Conservation (phyloP, 1,140 invertebrate species). For the Oreohelix idahoensis region DNA sequence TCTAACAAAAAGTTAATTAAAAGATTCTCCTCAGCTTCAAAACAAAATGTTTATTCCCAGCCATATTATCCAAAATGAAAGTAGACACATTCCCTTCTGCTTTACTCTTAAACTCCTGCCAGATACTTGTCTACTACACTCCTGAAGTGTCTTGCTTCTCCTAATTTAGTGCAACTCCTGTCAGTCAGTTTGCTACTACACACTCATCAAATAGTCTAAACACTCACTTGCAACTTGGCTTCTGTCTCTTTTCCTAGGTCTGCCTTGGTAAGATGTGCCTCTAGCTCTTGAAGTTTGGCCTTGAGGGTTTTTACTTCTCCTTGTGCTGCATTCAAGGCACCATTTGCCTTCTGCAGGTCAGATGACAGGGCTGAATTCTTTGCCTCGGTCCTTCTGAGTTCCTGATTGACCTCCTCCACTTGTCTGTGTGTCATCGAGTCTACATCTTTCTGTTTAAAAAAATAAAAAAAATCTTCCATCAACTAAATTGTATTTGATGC, state of each 20-base stretch:
- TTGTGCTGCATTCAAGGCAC: slow-evolving; percentile 48
- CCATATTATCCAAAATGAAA: too few species aligned
- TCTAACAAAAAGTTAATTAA: too few species aligned
- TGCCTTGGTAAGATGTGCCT: slow-evolving; percentile 54
- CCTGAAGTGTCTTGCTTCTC: too few species aligned
- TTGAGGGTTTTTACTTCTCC: slow-evolving; percentile 59
- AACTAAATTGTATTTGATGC: background rate
- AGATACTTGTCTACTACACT: background rate
- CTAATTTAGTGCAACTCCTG: too few species aligned
- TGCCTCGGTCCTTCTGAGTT: slow-evolving; percentile 57
- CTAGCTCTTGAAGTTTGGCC: slow-evolving; percentile 60
- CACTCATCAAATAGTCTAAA: too few species aligned
- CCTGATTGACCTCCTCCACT: slow-evolving; percentile 61
- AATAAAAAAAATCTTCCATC: background rate
- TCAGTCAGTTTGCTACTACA: too few species aligned
- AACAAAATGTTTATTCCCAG: too few species aligned
- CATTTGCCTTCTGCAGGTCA: slow-evolving; percentile 54
- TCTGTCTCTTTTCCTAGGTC: slow-evolving; percentile 55
- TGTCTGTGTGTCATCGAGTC: slow-evolving; percentile 56
- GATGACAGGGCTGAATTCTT: slow-evolving; percentile 49
- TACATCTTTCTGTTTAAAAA: slow-evolving; percentile 58
- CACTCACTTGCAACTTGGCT: slow-evolving; percentile 58
- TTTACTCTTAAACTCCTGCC: background rate
- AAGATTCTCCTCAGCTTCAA: too few species aligned
- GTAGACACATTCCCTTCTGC: background rate